phyloP scores from a whole-genome alignment of 30 jellyfish, hydroid and myxozoan genomes.

The Phacellophora camtschatica region DNA sequence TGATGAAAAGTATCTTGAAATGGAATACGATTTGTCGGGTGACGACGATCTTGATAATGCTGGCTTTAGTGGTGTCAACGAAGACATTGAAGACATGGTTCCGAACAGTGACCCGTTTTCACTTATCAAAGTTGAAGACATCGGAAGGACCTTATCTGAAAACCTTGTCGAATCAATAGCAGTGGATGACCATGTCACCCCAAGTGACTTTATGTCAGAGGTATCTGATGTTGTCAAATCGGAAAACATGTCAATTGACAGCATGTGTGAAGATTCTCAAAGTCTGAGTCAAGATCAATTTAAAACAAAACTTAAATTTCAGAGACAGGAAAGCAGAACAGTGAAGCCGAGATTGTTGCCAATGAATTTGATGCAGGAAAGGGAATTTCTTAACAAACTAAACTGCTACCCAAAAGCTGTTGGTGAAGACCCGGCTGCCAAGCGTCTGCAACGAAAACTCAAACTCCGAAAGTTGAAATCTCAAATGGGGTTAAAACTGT shows the following conservation, averaged over 20 bases:
- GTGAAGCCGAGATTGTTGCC: constrained; percentile 19
- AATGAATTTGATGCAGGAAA: constrained; percentile 69
- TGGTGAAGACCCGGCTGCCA: constrained; percentile 72
- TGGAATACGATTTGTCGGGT: not conserved
- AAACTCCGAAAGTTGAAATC: constrained; percentile 70
- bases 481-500: constrained; percentile 78
- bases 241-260: not conserved
- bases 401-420: constrained; percentile 63
- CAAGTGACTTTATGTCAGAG: not conserved
- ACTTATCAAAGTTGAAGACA: constrained; percentile 44
- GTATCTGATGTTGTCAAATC: not conserved
- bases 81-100: not conserved
- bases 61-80: not conserved
- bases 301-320: not conserved
- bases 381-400: constrained; percentile 59
- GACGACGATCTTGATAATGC: not conserved
- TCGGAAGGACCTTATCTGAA: constrained; percentile 36
- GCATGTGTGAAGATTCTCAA: constrained; percentile 14
- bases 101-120: constrained; percentile 52
- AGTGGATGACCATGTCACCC: not conserved
- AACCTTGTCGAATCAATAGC: not conserved
- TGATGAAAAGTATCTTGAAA: not conserved
- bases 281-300: constrained; percentile 38
- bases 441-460: constrained; percentile 76
- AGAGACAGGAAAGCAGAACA: not conserved